Base-by-base conservation (phyloP, 1,140 invertebrate genomes). In the Samia ricini region DNA sequence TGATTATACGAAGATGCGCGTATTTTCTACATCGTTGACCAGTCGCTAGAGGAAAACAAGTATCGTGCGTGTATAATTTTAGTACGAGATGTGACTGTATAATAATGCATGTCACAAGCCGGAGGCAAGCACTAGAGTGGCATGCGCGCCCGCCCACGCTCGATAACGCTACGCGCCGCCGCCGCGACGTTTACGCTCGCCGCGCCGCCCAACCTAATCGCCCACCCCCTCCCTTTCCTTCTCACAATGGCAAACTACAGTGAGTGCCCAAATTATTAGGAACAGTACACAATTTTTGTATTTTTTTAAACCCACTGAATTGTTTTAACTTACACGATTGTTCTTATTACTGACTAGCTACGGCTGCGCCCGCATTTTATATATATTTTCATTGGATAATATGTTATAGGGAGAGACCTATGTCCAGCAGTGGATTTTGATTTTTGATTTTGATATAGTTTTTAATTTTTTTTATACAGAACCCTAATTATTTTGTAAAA, bases 111-210 rank as follows among this genome's bases (percentile, higher is more conserved):
- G 66, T 75, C 77, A 70, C 72, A 69, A 66, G 57, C 64, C 57
- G 69, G 69, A 68, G 64, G 66, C 64, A 66, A 56, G 56, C 52
- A 52, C 60, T 63, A 61, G 60, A 72, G 69, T 73, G 69, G 56
- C 79, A 82, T 87, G 83, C 81, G 84, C 85, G 79, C 59, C 75
- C 85, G 81, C 84, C 86, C 86, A 87, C 86, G 86, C 68, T 87
- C 86, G 79, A 87, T 89, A 87, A 62, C 72, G 71, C 70, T 64
- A 67, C 76, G 56, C 69, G 21, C 24, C 65, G 52, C 24, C 62
- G 61, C 52, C 55, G 49, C 59, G 12, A 48, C 36, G 21, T 33
- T 21, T 12, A 8, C 50, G 29, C 24, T 12, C 7, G n/a, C 15
- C 22, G 19, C 55, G 20, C 48, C 59, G 24, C 50, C 59, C 42